These are phyloP conservation scores for Sturnira hondurensis DNA, from an alignment of 2,113 vertebrate species.

Conservation along the genomic window DNA sequence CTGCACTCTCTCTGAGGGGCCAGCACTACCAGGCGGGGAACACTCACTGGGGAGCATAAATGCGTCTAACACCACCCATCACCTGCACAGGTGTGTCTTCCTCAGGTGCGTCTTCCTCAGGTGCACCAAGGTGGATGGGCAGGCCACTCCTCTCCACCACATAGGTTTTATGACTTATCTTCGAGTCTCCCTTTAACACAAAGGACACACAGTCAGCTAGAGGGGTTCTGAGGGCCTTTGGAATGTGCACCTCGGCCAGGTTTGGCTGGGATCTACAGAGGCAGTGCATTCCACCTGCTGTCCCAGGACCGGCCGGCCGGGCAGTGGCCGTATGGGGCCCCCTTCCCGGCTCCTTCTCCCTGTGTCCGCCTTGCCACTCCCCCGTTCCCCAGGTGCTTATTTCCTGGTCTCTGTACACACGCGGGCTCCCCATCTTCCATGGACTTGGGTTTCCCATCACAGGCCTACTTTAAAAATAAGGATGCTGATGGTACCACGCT, in stretches of 20 bases:
- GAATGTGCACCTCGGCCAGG: background rate
- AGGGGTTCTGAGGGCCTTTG: background rate
- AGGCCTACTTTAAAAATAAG: background rate
- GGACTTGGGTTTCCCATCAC: background rate
- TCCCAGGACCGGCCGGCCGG: accelerated
- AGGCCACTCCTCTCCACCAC: conserved; percentile 78
- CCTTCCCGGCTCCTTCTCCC: background rate
- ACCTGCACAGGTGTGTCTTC: conserved; percentile 75
- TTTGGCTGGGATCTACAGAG: background rate
- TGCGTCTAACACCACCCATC: background rate
- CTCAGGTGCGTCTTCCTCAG: conserved; percentile 43
- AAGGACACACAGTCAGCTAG: background rate
- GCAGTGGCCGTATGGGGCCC: too few relatives aligned
- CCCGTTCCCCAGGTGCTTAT: background rate
- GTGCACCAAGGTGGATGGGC: background rate
- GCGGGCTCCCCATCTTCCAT: background rate
- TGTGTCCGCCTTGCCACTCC: accelerated
- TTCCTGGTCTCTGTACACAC: background rate
- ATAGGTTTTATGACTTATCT: conserved; percentile 78
- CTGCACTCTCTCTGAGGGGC: too few relatives aligned
- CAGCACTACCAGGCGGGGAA: accelerated
- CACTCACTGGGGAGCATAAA: background rate
- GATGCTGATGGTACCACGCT: background rate
- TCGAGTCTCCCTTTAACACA: conserved; percentile 72
- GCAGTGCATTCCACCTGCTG: background rate